phyloP scores from a whole-genome alignment of 2,113 vertebrate species.

The Galbula dea region DNA sequence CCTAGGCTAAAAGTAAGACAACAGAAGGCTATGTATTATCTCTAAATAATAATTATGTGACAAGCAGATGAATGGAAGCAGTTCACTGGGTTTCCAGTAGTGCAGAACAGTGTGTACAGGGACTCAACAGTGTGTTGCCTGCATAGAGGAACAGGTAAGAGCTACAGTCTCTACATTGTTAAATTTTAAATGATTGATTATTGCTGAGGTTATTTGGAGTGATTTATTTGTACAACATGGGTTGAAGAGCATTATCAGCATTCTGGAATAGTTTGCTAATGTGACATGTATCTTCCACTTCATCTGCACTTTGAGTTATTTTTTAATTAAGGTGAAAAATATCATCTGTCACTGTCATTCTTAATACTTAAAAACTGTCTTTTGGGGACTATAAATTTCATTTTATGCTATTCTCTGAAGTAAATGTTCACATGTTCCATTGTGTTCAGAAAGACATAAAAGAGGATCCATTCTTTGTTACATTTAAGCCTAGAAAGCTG shows the following conservation, averaged over 20 bases:
- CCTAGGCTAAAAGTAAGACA: background rate
- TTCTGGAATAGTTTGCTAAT: constrained; percentile 17
- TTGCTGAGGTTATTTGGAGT: background rate
- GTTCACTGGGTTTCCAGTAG: background rate
- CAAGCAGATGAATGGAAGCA: background rate
- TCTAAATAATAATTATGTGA: constrained; percentile 11
- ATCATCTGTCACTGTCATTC: background rate
- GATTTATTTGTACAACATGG: constrained; percentile 15
- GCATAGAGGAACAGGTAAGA: background rate
- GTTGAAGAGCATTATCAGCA: background rate
- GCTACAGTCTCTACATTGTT: background rate
- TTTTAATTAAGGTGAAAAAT: constrained; percentile 16
- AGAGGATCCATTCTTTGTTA: background rate
- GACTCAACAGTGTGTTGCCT: background rate
- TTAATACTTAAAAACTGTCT: background rate
- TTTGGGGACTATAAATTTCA: background rate
- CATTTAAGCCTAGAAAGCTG: background rate
- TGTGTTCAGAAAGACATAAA: background rate
- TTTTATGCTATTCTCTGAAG: background rate
- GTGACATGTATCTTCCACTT: background rate
- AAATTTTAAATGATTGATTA: constrained; percentile 13
- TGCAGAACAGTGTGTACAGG: background rate
- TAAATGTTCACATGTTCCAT: background rate
- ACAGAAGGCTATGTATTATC: background rate
- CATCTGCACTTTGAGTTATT: background rate